Percentiles rank a stretch among this genome's conserved stretches.
Conservation (phyloP, 2,888 invertebrate genomes). For the Calephelis perditalis region DNA sequence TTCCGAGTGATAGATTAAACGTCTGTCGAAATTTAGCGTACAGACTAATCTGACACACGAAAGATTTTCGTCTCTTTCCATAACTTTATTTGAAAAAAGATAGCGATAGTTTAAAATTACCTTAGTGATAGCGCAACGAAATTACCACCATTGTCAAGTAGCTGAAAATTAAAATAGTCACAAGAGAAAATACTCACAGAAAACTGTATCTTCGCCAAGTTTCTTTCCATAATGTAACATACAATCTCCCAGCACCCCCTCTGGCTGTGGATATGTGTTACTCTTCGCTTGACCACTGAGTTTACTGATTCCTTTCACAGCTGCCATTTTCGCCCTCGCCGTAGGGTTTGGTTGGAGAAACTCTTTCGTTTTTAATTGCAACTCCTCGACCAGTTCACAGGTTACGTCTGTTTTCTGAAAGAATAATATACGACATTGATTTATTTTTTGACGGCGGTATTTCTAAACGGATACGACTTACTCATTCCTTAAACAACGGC, state of each 20-base stretch:
- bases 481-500: no score
- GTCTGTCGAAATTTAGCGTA: no score
- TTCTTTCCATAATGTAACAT: conserved; percentile 97
- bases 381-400: conserved; percentile 96
- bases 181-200: conserved; percentile 79
- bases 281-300: conserved; percentile 97
- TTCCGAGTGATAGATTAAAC: no score
- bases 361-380: conserved; percentile 98
- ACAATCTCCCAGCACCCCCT: conserved; percentile 97
- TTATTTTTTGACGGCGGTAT: no score
- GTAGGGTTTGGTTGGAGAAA: conserved; percentile 99
- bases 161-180: not conserved
- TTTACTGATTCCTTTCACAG: conserved; percentile 97
- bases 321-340: conserved; percentile 95
- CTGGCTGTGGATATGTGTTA: conserved; percentile 98
- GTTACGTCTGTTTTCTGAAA: conserved; percentile 98
- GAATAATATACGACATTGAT: conserved; percentile 16
- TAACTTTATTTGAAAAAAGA: no score
- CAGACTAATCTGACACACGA: no score
- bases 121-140: no score
- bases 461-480: no score
- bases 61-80: no score
- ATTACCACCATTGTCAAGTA: not conserved
- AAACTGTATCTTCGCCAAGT: conserved; percentile 95
- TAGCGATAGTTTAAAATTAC: no score